A percentile compares a stretch with the other conserved stretches of the same genome.
These are phyloP conservation scores for Centropus bengalensis DNA, from an alignment of 2,113 vertebrate species.

Conservation along the genomic window DNA sequence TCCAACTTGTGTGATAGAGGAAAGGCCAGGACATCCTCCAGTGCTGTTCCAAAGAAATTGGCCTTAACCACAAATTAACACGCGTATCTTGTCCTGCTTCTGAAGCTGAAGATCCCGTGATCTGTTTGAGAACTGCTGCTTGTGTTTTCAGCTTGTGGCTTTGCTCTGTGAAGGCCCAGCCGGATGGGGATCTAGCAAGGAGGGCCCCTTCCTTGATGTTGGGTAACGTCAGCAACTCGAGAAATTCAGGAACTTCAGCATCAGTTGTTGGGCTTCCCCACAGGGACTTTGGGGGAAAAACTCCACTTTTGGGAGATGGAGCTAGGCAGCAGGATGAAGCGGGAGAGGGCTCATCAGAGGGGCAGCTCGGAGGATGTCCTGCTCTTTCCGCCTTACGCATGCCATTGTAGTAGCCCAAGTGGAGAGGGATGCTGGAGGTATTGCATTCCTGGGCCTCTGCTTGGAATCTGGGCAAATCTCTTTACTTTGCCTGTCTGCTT, in stretches of 20 bases:
- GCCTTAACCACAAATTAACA: slow-evolving; percentile 52
- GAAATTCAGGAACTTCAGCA: neutral
- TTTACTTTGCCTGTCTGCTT: neutral
- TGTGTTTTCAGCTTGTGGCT: neutral
- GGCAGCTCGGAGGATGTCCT: neutral
- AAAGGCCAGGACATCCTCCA: slow-evolving; percentile 20
- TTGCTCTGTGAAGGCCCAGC: neutral
- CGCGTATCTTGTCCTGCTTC: neutral
- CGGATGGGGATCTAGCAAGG: neutral
- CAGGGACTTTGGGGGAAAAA: neutral
- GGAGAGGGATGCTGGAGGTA: neutral
- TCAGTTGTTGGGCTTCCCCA: neutral
- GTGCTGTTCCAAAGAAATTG: slow-evolving; percentile 25
- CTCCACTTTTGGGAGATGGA: neutral
- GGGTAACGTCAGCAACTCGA: fast-evolving
- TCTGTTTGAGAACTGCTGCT: slow-evolving; percentile 1
- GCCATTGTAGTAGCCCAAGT: neutral
- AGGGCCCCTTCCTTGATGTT: neutral
- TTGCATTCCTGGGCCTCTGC: neutral
- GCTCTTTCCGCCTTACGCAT: neutral
- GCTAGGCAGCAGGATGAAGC: neutral
- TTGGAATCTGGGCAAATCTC: neutral
- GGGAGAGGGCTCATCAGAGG: neutral
- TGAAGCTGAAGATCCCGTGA: neutral
- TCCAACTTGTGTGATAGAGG: slow-evolving; percentile 22